phyloP scores from a whole-genome alignment of 2,113 vertebrate species.

The Carassius gibelio region DNA sequence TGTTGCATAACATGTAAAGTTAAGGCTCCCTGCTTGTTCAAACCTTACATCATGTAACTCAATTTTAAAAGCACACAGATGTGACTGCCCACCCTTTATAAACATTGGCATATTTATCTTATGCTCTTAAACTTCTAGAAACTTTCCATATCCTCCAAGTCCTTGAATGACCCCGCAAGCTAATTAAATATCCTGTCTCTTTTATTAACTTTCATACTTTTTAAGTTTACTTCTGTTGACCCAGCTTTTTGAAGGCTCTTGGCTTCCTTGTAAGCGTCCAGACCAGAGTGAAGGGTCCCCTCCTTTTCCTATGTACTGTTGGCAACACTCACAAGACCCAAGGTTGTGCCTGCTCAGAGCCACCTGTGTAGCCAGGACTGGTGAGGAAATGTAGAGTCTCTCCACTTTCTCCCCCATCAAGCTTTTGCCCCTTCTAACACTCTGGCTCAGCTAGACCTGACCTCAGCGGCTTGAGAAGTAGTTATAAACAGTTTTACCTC shows the following conservation, averaged over 20 bases:
- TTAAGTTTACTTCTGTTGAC: slow-evolving; percentile 25
- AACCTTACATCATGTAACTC: slow-evolving; percentile 22
- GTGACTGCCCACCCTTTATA: not conserved
- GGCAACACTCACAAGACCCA: slow-evolving; percentile 23
- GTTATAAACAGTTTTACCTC: slow-evolving; percentile 3
- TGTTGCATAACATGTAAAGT: slow-evolving; percentile 19
- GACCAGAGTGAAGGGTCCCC: slow-evolving; percentile 28
- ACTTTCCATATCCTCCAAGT: slow-evolving; percentile 34
- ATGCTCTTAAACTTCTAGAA: slow-evolving; percentile 30
- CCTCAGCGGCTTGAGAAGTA: slow-evolving; percentile 8
- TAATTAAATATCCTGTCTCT: slow-evolving; percentile 39
- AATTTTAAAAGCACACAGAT: not conserved
- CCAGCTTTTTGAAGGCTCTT: not conserved
- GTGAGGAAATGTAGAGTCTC: slow-evolving; percentile 46
- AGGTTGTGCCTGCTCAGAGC: slow-evolving; percentile 16
- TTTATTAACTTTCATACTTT: not conserved
- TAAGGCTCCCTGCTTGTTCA: not conserved
- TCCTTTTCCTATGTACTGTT: slow-evolving; percentile 29
- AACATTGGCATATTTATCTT: slow-evolving; percentile 10
- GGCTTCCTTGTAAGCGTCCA: slow-evolving; percentile 38
- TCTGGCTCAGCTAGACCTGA: slow-evolving; percentile 16
- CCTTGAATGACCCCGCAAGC: not conserved
- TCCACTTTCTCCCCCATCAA: slow-evolving; percentile 39
- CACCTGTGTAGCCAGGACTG: slow-evolving; percentile 49
- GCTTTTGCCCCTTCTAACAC: slow-evolving; percentile 57